Evolutionary conservation across 2,113 vertebrate species (phyloP).

Genomic region (Chaetodon auriga): DNA sequence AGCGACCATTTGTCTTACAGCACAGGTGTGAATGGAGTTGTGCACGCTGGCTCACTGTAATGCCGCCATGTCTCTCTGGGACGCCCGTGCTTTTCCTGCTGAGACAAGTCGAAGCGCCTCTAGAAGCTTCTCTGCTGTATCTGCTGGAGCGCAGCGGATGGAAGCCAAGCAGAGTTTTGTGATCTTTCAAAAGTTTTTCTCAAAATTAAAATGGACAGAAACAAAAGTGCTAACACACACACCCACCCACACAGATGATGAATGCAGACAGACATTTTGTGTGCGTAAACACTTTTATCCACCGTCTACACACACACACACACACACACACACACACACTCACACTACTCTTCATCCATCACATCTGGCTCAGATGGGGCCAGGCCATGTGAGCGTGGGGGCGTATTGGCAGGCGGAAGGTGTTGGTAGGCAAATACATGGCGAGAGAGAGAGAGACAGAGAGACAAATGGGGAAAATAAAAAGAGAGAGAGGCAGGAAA

Average conservation of each 20-base stretch:
- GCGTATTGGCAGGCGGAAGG: conserved; percentile 68
- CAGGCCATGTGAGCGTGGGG: conserved; percentile 68
- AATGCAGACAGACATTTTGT: conserved; percentile 48
- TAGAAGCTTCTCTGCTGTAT: neutral
- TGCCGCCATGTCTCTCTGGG: no score
- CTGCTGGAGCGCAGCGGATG: neutral
- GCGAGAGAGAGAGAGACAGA: conserved; percentile 1
- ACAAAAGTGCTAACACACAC: conserved; percentile 31
- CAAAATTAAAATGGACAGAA: conserved; percentile 43
- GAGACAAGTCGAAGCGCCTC: neutral
- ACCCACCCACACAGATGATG: conserved; percentile 18
- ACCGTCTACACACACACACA: conserved; percentile 17
- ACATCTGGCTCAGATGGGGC: conserved; percentile 64
- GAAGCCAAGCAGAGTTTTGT: conserved; percentile 15
- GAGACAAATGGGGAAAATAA: conserved; percentile 5
- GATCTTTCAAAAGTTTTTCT: conserved; percentile 8
- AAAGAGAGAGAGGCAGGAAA: neutral
- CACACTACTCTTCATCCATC: conserved; percentile 49
- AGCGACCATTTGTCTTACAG: no score
- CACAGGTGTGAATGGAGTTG: no score
- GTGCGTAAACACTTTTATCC: conserved; percentile 18
- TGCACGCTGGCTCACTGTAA: no score
- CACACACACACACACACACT: conserved; percentile 16
- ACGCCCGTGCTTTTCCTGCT: neutral
- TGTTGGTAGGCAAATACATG: conserved; percentile 69